Conservation (phyloP, 2,797 vertebrate species). For the Trachops cirrhosus region DNA sequence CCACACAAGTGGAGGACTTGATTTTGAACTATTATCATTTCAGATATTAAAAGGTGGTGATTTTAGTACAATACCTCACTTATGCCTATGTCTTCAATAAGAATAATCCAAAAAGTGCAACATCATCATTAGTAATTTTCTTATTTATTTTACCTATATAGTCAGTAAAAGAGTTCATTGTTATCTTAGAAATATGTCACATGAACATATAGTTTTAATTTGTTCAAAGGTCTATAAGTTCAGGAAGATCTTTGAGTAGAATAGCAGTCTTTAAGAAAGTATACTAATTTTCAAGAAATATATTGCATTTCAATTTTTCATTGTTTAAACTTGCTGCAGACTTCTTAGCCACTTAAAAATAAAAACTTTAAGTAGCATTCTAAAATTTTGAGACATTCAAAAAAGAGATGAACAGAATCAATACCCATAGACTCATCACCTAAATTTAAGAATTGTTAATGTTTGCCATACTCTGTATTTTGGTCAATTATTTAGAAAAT, state of each 20-base stretch:
- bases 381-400: not conserved
- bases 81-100: not conserved
- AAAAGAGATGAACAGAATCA: not conserved
- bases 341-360: not conserved
- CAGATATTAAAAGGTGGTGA: not conserved
- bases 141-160: not conserved
- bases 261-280: not conserved
- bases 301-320: not conserved
- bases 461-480: not conserved
- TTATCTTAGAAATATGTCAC: not conserved
- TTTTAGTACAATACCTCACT: not conserved
- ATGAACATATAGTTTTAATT: not conserved
- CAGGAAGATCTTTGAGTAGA: not conserved
- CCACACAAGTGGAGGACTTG: not conserved
- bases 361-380: not conserved
- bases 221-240: not conserved
- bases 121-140: not conserved
- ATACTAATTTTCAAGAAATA: not conserved
- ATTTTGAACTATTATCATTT: not conserved
- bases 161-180: not conserved
- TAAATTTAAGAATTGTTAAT: not conserved
- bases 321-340: not conserved
- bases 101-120: not conserved
- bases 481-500: slow-evolving; percentile 24
- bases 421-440: not conserved